Conservation (phyloP, 2,113 vertebrate genomes). For the Dolichallabes microphthalmus region DNA sequence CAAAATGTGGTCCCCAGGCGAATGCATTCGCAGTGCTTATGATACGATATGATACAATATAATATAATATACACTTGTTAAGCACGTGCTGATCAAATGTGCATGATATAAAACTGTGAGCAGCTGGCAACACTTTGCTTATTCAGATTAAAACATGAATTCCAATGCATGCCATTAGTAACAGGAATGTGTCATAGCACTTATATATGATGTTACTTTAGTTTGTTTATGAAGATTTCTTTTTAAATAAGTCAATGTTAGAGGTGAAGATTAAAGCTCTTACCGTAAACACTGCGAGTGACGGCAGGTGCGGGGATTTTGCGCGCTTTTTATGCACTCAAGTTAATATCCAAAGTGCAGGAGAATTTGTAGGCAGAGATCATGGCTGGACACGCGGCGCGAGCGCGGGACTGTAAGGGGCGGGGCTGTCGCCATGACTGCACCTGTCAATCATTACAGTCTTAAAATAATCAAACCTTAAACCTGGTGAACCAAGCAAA, state of each 20-base stretch:
- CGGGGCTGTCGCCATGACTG: not conserved
- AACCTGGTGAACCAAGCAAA: not conserved
- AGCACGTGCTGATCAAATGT: not conserved
- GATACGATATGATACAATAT: not conserved
- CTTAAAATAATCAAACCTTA: not conserved
- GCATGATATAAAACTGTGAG: not conserved
- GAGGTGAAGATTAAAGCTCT: not conserved
- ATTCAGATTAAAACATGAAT: too few relatives aligned
- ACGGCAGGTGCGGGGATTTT: not conserved
- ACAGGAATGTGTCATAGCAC: too few relatives aligned
- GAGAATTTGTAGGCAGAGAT: not conserved
- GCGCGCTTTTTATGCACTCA: not conserved
- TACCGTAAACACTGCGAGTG: not conserved
- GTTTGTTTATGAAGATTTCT: not conserved
- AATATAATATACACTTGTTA: not conserved
- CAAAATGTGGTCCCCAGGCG: too few relatives aligned
- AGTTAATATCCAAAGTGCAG: not conserved
- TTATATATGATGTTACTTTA: not conserved
- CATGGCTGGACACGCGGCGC: not conserved
- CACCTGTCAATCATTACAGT: constrained; percentile 15
- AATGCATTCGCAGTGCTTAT: not conserved
- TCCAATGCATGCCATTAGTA: not conserved
- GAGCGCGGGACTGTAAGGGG: not conserved
- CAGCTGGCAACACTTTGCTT: not conserved
- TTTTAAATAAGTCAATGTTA: not conserved